Base-by-base conservation (phyloP, 2,888 invertebrate genomes). In the Ophion slaviceki region DNA sequence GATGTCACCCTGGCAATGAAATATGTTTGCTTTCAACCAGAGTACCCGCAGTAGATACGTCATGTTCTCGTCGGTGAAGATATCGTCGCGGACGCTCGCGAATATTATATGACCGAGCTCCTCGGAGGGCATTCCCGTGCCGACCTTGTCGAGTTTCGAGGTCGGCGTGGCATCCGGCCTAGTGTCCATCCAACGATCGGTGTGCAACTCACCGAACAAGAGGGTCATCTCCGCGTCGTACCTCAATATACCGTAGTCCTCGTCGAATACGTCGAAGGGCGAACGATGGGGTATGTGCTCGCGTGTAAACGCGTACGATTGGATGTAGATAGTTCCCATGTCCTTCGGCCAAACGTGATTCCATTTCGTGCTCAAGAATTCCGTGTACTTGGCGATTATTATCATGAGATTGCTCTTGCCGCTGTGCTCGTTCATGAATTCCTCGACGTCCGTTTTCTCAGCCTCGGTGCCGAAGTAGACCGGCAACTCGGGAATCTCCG, bases 391-490 rank as follows among this genome's bases (percentile, higher is more conserved):
- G 86, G 95, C 95, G 10, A 97, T 92, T 88, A 96, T 95, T 67
- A 94, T 94, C 89, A 96, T 95, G 87, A 96, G 95, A 88, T 95
- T 95, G 53, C 92, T 92, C 77, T 92, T 92, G 2, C 90, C 91
- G 66, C 91, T 92, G 83, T 93, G 90, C 90, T 95, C 94, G 78
- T 94, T 95, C 89, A 97, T 95, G 89, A 97, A 96, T 72, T 94
- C 93, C 86, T 95, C 95, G 0, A 97, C 96, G 92, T 97, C 96
- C 71, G 94, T 94, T 86, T 94, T 95, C 94, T 97, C 97, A 75
- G 92, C 92, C 59, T 96, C 95, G 1, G 96, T 95, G 2, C 95
- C 96, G 94, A 97, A 97, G 94, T 97, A 97, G 80, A 94, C 90
- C 2, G 74, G 86, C 8, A 67, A 82, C 6, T 83, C 84, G 20